These are phyloP conservation scores for Xenopus borealis DNA, from an alignment of 2,113 vertebrate genomes.

Conservation along the genomic window DNA sequence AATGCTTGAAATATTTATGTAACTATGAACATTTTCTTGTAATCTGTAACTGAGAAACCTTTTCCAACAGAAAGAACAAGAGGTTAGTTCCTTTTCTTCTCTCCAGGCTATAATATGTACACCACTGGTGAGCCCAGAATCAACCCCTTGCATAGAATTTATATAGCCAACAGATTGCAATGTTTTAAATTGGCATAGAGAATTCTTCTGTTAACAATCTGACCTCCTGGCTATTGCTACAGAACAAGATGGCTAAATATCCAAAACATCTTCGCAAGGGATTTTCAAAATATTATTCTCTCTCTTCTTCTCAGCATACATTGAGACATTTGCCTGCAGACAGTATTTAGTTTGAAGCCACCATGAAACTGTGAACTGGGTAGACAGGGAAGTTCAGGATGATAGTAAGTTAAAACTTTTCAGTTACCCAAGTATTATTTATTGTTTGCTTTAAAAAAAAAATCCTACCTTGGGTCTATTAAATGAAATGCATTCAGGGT, in stretches of 20 bases:
- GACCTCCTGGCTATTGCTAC: constrained; percentile 43
- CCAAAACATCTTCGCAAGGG: constrained; percentile 17
- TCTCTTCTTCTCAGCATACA: constrained; percentile 10
- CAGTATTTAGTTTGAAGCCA: constrained; percentile 25
- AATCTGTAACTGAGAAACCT: constrained; percentile 39
- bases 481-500: neutral
- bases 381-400: constrained; percentile 16
- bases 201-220: constrained; percentile 37
- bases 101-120: constrained; percentile 41
- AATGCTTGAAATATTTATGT: constrained; percentile 44
- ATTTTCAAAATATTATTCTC: constrained; percentile 34
- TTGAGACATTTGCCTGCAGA: constrained; percentile 20
- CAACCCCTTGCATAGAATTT: constrained; percentile 32
- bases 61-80: constrained; percentile 40
- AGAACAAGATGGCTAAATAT: constrained; percentile 40
- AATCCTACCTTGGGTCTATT: too few relatives aligned
- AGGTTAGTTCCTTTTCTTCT: constrained; percentile 40
- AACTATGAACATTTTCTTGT: constrained; percentile 45
- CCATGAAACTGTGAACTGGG: neutral
- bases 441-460: neutral
- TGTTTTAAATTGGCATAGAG: constrained; percentile 28
- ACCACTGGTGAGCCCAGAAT: constrained; percentile 20
- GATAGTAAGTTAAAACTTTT: constrained; percentile 16
- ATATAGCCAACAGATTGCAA: constrained; percentile 39
- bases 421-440: neutral